phyloP scores from a whole-genome alignment of 2,113 vertebrate genomes.

The Phalacrocorax brasilianus region DNA sequence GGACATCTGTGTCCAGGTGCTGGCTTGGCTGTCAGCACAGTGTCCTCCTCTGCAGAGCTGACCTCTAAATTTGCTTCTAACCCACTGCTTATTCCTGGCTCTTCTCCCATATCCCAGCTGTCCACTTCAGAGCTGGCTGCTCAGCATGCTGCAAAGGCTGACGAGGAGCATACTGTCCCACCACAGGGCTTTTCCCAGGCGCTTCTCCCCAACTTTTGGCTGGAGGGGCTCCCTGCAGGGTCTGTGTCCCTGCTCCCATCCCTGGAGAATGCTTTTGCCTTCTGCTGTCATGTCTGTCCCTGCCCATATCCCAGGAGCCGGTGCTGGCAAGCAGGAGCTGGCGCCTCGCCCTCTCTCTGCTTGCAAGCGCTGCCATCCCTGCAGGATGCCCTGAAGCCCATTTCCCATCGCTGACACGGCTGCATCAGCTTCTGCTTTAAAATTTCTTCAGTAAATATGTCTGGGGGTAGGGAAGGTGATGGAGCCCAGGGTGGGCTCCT shows the following conservation, averaged over 20 bases:
- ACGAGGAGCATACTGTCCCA: background rate
- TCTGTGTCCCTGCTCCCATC: background rate
- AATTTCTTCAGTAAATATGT: background rate
- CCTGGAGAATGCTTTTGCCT: background rate
- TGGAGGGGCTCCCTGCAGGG: background rate
- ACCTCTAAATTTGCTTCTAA: background rate
- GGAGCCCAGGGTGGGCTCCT: background rate
- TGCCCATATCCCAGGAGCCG: background rate
- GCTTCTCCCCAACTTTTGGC: background rate
- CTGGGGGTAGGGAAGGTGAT: background rate
- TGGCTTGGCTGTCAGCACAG: rapidly evolving
- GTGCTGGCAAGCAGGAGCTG: background rate
- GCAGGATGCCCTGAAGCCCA: background rate
- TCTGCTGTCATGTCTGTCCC: background rate
- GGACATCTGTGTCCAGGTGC: background rate
- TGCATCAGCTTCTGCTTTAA: background rate
- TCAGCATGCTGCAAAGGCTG: background rate
- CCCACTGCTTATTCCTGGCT: constrained; percentile 29
- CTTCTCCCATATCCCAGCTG: background rate
- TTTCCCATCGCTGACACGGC: background rate
- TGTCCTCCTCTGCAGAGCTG: background rate
- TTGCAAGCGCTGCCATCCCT: background rate
- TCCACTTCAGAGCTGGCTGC: background rate
- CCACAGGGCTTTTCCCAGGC: background rate
- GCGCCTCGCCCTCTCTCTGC: background rate